Evolutionary conservation across 2,888 invertebrate genomes (phyloP).

Genomic region (Chironomus tentans): DNA sequence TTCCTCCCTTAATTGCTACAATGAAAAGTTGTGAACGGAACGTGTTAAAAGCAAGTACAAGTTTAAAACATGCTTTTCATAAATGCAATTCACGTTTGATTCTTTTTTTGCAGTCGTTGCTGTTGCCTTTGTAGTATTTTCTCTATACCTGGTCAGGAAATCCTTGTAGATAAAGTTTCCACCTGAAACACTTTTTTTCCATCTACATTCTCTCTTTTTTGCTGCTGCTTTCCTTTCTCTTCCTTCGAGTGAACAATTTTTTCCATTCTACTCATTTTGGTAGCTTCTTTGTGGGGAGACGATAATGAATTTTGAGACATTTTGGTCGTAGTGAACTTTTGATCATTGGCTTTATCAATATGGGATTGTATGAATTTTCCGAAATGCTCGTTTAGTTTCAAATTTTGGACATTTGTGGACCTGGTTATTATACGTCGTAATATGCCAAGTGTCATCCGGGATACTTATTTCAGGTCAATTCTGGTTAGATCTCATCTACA

Average conservation of each 20-base stretch:
- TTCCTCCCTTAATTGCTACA: neutral
- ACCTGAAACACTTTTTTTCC: neutral
- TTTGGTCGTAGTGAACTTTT: too few relatives aligned
- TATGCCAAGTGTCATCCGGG: too few relatives aligned
- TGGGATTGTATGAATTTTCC: too few relatives aligned
- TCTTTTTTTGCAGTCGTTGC: neutral
- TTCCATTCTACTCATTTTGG: too few relatives aligned
- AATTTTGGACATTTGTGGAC: too few relatives aligned
- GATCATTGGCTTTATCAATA: too few relatives aligned
- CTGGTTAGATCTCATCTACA: too few relatives aligned
- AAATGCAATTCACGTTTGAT: constrained; percentile 10
- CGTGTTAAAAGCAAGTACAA: constrained; percentile 9
- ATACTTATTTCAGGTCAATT: too few relatives aligned
- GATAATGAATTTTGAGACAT: neutral
- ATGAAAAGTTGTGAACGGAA: constrained; percentile 8
- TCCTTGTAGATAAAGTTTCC: constrained; percentile 1
- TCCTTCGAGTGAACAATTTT: neutral
- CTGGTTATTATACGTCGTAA: too few relatives aligned
- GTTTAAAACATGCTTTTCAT: constrained; percentile 8
- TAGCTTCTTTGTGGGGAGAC: neutral
- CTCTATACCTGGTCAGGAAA: constrained; percentile 2
- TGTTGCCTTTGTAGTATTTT: neutral
- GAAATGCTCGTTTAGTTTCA: too few relatives aligned
- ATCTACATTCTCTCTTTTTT: neutral
- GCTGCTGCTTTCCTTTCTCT: neutral